Base-by-base conservation (phyloP, 2,797 vertebrate species). In the Podargus strigoides region DNA sequence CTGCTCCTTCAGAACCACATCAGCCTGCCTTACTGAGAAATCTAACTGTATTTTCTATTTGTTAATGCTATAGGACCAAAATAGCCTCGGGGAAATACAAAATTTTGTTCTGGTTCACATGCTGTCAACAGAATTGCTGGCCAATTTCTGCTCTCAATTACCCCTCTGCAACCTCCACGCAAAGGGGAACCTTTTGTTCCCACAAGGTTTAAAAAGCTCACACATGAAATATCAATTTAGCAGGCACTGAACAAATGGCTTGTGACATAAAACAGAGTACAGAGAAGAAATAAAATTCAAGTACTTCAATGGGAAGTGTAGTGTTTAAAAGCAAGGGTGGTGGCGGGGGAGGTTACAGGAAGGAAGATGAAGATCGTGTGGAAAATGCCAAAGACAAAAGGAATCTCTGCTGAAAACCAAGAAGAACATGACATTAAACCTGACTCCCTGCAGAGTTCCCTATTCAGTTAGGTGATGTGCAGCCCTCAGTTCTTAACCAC, bases 111-210 rank as follows among this genome's bases (percentile, higher is more conserved):
- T 96, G 77, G 91, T 94, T 96, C 86, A 53, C 94, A 85, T 95
- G 90, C 79, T 93, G 93, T 91, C 92, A 95, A 97, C 76, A 94
- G 91, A 96, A 94, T 63, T 84, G 84, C 92, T 90, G 83, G 85
- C 85, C 90, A 91, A 82, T 93, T 95, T 97, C 93, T 96, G 91
- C 90, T 97, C 95, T 94, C 96, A 97, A 95, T 97, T 94, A 96
- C 90, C 96, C 95, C 88, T 94, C 91, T 94, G 93, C 85, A 94
- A 89, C 90, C 83, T 93, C 60, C 64, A 90, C 92, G 88, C 86
- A 93, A 88, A 92, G 68, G 80, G 74, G 78, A 97, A 89, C 88
- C 91, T 95, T 96, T 94, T 91, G 91, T 88, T 96, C 95, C 93
- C 93, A 82, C 41, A 85, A 85, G 93, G 90, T 90, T 96, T 94